These are phyloP conservation scores for Bos javanicus DNA, from an alignment of 2,113 vertebrate species.

Conservation along the genomic window DNA sequence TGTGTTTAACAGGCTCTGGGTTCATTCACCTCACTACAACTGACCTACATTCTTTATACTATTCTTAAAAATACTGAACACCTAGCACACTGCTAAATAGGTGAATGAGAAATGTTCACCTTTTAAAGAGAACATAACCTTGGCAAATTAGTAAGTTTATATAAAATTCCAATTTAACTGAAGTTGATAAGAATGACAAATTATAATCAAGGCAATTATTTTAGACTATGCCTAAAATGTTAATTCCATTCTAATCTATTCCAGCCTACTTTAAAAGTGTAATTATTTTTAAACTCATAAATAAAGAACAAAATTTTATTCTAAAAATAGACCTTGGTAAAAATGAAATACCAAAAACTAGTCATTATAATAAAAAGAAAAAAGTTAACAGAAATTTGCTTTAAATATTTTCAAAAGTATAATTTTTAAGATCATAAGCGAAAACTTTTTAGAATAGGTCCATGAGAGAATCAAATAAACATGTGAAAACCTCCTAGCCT, in stretches of 20 bases:
- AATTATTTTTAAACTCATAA: not conserved
- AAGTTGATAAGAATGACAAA: conserved; percentile 6
- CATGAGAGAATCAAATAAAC: not conserved
- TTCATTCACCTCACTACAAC: not conserved
- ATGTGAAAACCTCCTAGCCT: not conserved
- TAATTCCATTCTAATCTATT: not conserved
- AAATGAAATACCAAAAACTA: not conserved
- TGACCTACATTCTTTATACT: not conserved
- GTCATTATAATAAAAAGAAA: conserved; percentile 9
- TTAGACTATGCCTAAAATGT: conserved; percentile 14
- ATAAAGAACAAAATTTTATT: conserved; percentile 31
- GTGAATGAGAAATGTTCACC: not conserved
- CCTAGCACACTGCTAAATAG: not conserved
- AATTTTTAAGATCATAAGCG: not conserved
- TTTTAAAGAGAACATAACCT: conserved; percentile 14
- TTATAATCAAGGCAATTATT: not conserved
- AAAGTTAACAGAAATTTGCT: not conserved
- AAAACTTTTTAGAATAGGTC: not conserved
- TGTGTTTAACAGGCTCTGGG: not conserved
- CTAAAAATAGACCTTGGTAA: conserved; percentile 52
- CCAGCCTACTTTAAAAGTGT: not conserved
- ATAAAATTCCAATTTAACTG: not conserved
- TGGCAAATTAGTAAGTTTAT: conserved; percentile 8
- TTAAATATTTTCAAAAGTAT: conserved; percentile 17
- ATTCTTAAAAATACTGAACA: not conserved